phyloP scores from a whole-genome alignment of 1,140 invertebrate genomes.

The Drosophila orosa region DNA sequence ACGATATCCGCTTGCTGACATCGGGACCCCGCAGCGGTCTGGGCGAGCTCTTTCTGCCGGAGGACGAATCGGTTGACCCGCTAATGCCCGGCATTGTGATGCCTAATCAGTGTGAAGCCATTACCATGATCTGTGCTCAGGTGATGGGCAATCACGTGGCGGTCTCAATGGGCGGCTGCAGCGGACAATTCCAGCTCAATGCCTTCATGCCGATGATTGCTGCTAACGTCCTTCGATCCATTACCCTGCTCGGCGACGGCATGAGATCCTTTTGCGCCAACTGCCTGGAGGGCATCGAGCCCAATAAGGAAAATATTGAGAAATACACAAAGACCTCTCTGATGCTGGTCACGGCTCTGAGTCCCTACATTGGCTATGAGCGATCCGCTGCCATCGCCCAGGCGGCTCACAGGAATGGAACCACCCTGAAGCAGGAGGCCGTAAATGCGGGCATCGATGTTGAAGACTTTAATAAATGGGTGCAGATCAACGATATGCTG shows the following conservation, averaged over 20 bases:
- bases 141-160: constrained; percentile 99
- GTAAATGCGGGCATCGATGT: constrained; percentile 93
- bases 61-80: constrained; percentile 98
- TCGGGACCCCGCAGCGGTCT: constrained; percentile 98
- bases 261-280: constrained; percentile 94
- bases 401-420: constrained; percentile 96
- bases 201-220: constrained; percentile 99
- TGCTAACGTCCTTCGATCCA: constrained; percentile 96
- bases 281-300: constrained; percentile 95
- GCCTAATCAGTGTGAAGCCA: constrained; percentile 98
- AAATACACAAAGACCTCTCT: constrained; percentile 95
- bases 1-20: constrained; percentile 97
- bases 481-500: constrained; percentile 96
- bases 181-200: constrained; percentile 99
- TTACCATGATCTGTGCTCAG: constrained; percentile 99
- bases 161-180: constrained; percentile 94
- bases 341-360: constrained; percentile 98
- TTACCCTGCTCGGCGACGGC: constrained; percentile 93
- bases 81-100: constrained; percentile 99
- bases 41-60: constrained; percentile 96
- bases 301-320: constrained; percentile 91
- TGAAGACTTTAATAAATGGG: constrained; percentile 96
- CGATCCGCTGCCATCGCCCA: constrained; percentile 98
- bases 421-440: constrained; percentile 94
- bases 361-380: constrained; percentile 99